Conservation (phyloP, 2,797 vertebrate genomes). For the Mormyrops attenuatus region DNA sequence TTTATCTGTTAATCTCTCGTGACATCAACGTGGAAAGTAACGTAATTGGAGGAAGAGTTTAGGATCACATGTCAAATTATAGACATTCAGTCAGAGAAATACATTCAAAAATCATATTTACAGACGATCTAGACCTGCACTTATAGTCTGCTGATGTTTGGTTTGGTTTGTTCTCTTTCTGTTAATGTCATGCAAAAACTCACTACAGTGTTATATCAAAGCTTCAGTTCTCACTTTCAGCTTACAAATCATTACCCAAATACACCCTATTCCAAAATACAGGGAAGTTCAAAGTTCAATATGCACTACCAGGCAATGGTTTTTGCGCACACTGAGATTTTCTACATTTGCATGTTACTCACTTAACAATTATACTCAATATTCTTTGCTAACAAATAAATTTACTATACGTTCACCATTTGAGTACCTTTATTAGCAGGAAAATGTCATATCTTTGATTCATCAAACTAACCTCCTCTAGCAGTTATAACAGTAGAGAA, state of each 20-base stretch:
- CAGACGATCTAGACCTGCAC: neutral
- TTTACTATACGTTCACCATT: neutral
- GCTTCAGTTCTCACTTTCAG: neutral
- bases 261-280: neutral
- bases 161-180: neutral
- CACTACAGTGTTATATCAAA: neutral
- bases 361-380: neutral
- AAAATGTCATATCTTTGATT: neutral
- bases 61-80: neutral
- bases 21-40: neutral
- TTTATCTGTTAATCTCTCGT: neutral
- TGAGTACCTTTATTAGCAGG: neutral
- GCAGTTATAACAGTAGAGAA: neutral
- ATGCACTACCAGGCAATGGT: neutral
- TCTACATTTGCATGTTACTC: neutral
- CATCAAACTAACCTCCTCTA: neutral
- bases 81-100: neutral
- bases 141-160: neutral
- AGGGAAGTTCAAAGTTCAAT: neutral
- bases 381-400: neutral
- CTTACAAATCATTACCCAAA: neutral
- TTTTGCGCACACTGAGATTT: neutral
- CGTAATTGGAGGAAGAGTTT: neutral
- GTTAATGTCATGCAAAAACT: neutral
- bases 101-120: neutral